phyloP scores from a whole-genome alignment of 2,797 vertebrate genomes.

The Pithecia hirsuta region DNA sequence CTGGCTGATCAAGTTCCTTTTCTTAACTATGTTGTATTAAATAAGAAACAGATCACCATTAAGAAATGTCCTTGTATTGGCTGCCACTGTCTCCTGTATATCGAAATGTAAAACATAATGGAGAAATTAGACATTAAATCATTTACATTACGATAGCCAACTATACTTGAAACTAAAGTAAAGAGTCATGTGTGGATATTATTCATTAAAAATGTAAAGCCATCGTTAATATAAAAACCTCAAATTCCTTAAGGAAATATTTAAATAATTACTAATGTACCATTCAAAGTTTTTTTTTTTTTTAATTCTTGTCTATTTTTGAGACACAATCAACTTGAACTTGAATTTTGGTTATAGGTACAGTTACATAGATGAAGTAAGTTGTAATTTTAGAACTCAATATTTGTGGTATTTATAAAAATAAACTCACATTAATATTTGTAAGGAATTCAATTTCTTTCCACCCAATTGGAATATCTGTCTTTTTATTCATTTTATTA shows the following conservation, averaged over 20 bases:
- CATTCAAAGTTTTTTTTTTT: not conserved
- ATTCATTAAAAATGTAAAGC: not conserved
- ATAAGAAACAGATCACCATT: not conserved
- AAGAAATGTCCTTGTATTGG: not conserved
- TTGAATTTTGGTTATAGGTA: not conserved
- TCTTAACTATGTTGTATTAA: not conserved
- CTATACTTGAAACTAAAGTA: not conserved
- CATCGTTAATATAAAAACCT: not conserved
- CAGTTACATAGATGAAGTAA: not conserved
- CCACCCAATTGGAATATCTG: not conserved
- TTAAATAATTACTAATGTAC: not conserved
- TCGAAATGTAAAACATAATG: not conserved
- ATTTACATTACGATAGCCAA: not conserved
- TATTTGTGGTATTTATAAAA: not conserved
- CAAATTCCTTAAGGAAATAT: not conserved
- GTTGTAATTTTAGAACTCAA: not conserved
- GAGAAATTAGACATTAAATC: not conserved
- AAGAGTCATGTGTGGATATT: not conserved
- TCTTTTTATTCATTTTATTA: not conserved
- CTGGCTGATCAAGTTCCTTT: not conserved
- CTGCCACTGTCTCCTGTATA: not conserved
- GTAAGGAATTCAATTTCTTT: not conserved
- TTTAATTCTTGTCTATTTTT: not conserved
- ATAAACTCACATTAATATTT: not conserved
- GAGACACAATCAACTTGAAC: not conserved